Percentiles rank a stretch among this genome's conserved stretches.
phyloP scores from a whole-genome alignment of 1,140 invertebrate genomes.

The Yoshiicerus persimilis region DNA sequence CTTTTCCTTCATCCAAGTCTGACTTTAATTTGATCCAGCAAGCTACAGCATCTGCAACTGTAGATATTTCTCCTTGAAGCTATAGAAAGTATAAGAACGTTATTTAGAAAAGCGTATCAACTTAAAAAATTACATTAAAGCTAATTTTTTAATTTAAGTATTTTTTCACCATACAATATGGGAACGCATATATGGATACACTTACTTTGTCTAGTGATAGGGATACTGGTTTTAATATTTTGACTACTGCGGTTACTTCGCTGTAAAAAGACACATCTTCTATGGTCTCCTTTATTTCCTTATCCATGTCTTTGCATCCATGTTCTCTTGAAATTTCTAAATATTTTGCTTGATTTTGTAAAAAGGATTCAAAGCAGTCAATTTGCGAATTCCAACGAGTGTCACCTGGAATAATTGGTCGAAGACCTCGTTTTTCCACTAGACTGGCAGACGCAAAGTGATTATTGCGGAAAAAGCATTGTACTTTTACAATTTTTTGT shows the following conservation, averaged over 20 bases:
- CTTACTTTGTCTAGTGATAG: neutral
- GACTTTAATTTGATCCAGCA: no score
- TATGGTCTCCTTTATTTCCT: neutral
- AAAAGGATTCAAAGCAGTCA: slow-evolving; percentile 16
- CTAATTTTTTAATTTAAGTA: neutral
- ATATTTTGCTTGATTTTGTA: slow-evolving; percentile 31
- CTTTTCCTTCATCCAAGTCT: no score
- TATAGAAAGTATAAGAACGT: no score
- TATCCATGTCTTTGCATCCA: neutral
- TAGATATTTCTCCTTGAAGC: neutral
- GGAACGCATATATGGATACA: no score
- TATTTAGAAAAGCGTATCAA: no score
- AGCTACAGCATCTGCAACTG: neutral
- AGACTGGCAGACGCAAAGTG: neutral
- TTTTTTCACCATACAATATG: neutral
- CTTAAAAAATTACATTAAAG: neutral
- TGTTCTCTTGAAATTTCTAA: slow-evolving; percentile 31
- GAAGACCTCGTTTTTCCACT: neutral
- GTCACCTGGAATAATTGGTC: slow-evolving; percentile 1
- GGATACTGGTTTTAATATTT: neutral
- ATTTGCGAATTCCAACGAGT: slow-evolving; percentile 33
- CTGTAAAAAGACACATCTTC: neutral
- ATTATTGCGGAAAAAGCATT: slow-evolving; percentile 24
- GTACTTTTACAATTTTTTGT: neutral
- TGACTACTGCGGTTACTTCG: neutral